Conservation (phyloP, 2,888 invertebrate genomes). For the Ferdinandea cuprea region DNA sequence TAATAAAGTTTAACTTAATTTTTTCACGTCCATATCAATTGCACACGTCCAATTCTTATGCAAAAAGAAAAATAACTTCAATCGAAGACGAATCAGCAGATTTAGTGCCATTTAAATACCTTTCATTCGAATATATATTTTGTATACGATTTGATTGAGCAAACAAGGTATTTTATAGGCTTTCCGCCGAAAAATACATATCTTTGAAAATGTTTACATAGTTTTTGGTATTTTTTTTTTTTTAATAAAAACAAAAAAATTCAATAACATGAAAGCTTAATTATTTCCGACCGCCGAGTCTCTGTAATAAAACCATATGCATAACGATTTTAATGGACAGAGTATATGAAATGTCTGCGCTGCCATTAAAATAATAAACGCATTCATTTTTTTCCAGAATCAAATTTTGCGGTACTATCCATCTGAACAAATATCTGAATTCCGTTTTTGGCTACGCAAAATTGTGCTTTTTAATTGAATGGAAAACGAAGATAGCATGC, state of each 20-base stretch:
- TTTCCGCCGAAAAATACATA: neutral
- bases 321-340: conserved; percentile 11
- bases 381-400: neutral
- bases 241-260: neutral
- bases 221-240: neutral
- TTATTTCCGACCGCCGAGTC: neutral
- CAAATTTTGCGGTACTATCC: neutral
- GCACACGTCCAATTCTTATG: no score
- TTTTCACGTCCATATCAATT: conserved; percentile 8
- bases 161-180: neutral
- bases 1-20: conserved; percentile 3
- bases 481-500: neutral
- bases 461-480: neutral
- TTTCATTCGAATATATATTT: neutral
- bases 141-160: neutral
- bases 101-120: neutral
- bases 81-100: no score
- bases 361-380: neutral
- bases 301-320: conserved; percentile 17
- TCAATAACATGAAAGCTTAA: conserved; percentile 2
- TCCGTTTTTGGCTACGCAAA: neutral
- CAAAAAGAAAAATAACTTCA: conserved; percentile 12
- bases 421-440: neutral
- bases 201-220: neutral
- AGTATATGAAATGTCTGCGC: neutral